phyloP scores from a whole-genome alignment of 2,113 vertebrate genomes.

The Uria lomvia region DNA sequence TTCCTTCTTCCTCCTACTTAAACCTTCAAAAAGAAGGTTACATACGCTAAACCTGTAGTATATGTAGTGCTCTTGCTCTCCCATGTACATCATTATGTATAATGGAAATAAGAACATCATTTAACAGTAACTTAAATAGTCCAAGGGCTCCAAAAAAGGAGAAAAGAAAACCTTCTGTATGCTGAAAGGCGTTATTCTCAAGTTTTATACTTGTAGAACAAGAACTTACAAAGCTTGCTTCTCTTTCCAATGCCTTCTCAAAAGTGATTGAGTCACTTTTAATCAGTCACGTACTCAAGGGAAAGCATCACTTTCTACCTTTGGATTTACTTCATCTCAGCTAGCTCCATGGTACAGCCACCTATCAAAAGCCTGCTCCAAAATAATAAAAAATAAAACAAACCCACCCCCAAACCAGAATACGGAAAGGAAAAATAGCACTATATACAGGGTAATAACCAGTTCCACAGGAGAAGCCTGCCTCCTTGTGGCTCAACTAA shows the following conservation, averaged over 20 bases:
- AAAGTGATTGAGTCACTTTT: not conserved
- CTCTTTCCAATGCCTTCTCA: not conserved
- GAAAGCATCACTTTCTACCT: not conserved
- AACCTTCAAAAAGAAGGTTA: not conserved
- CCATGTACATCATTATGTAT: not conserved
- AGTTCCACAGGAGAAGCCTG: slow-evolving; percentile 32
- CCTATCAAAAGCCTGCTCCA: not conserved
- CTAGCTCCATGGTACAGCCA: not conserved
- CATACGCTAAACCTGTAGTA: not conserved
- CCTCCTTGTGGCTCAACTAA: slow-evolving; percentile 43
- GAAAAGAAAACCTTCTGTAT: not conserved
- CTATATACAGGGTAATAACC: not conserved
- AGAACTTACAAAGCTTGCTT: not conserved
- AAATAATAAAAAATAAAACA: not conserved
- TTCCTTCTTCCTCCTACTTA: not conserved
- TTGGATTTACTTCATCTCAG: not conserved
- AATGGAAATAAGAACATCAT: not conserved
- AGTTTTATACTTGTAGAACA: not conserved
- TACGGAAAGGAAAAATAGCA: not conserved
- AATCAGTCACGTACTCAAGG: not conserved
- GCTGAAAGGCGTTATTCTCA: not conserved
- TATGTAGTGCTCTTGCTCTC: not conserved
- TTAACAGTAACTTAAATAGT: not conserved
- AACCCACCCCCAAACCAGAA: not conserved
- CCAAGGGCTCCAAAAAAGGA: not conserved